These are phyloP conservation scores for Dicranocentrus wangi DNA, from an alignment of 2,888 invertebrate species.

Conservation along the genomic window DNA sequence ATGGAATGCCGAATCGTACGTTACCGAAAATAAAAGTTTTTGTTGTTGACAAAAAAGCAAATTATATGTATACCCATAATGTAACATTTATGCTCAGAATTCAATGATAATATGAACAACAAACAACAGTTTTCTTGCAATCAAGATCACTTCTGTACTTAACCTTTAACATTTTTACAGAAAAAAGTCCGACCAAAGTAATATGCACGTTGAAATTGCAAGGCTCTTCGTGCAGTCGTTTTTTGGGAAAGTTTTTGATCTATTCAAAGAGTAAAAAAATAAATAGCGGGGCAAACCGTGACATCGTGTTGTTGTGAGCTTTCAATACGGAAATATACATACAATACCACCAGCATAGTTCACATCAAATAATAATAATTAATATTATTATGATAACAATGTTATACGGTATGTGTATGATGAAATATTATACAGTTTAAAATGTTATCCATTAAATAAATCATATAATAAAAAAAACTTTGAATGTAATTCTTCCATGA, in stretches of 20 bases:
- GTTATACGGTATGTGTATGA: conserved; percentile 4
- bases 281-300: too few species aligned
- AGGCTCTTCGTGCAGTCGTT: too few species aligned
- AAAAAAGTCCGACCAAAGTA: conserved; percentile 30
- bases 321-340: conserved; percentile 34
- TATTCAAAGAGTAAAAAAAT: too few species aligned
- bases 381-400: not conserved
- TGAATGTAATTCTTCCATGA: conserved; percentile 51
- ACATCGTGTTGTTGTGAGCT: conserved; percentile 58
- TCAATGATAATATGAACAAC: not conserved
- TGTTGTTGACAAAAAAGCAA: conserved; percentile 11
- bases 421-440: conserved; percentile 27
- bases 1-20: not conserved
- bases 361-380: conserved; percentile 36
- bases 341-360: conserved; percentile 65
- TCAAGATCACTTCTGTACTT: conserved; percentile 23
- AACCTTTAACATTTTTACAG: conserved; percentile 15
- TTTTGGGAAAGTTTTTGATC: too few species aligned
- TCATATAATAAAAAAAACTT: conserved; percentile 17
- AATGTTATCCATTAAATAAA: conserved; percentile 19
- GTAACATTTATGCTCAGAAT: conserved; percentile 12
- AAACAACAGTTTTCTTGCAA: not conserved
- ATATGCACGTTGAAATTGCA: not conserved
- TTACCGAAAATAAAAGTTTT: not conserved
- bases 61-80: not conserved